A percentile compares a stretch with the other conserved stretches of the same genome.
Conservation (phyloP, 2,888 invertebrate genomes). For the Melipona bicolor region DNA sequence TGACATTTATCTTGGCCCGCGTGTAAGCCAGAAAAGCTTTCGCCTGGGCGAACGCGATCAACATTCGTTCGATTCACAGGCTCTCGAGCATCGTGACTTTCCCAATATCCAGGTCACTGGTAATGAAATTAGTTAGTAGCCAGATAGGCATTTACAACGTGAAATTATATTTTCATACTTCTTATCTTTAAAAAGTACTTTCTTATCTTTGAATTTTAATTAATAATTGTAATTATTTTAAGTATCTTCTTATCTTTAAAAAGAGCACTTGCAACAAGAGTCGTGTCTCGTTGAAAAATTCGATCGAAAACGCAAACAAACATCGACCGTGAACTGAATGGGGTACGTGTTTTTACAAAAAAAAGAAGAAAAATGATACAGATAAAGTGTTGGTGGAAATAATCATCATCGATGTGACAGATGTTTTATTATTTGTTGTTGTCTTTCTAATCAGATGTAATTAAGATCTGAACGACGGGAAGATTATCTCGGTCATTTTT, state of each 20-base stretch:
- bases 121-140: neutral
- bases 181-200: too few relatives aligned
- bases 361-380: neutral
- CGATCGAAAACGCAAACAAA: neutral
- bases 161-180: neutral
- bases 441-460: neutral
- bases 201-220: too few relatives aligned
- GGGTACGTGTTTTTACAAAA: neutral
- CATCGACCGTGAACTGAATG: neutral
- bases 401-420: neutral
- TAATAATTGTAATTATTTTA: too few relatives aligned
- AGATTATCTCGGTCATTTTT: conserved; percentile 7
- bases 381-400: conserved; percentile 7
- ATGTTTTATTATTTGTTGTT: conserved; percentile 2
- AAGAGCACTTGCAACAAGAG: too few relatives aligned
- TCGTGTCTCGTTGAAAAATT: too few relatives aligned
- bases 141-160: neutral
- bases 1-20: conserved; percentile 39
- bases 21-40: conserved; percentile 9
- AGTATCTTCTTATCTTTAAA: too few relatives aligned
- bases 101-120: neutral
- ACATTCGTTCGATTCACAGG: conserved; percentile 8
- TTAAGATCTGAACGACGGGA: neutral
- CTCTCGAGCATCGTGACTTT: neutral
- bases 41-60: neutral